Percentiles rank a stretch among this genome's conserved stretches.
Conservation (phyloP, 2,888 invertebrate genomes). For the Cancer borealis region DNA sequence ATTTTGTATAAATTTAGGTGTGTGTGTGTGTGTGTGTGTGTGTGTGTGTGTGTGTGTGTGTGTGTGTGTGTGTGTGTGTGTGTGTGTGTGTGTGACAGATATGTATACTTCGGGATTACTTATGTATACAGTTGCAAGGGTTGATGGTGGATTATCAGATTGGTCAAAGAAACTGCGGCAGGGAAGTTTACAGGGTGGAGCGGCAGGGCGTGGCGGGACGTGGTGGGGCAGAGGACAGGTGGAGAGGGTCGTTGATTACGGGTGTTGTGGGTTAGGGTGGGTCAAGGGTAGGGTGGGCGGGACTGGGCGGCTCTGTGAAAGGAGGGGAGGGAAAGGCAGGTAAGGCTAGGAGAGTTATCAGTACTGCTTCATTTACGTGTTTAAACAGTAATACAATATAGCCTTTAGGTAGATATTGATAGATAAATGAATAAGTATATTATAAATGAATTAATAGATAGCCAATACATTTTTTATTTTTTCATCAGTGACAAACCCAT, state of each 20-base stretch:
- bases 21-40: too few species aligned
- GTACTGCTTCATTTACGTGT: not conserved
- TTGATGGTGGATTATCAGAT: not conserved
- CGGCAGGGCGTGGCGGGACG: not conserved
- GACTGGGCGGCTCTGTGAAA: not conserved
- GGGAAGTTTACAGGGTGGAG: not conserved
- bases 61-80: conserved; percentile 27
- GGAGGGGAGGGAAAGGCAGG: not conserved
- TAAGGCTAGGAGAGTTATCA: not conserved
- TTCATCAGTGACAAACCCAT: not conserved
- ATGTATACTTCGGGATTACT: not conserved
- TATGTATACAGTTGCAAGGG: too few species aligned
- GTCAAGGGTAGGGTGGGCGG: not conserved
- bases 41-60: not conserved
- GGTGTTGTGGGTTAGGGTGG: not conserved
- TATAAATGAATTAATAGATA: not conserved
- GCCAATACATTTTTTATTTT: not conserved
- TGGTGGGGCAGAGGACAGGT: not conserved
- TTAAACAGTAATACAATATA: not conserved
- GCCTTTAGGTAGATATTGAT: not conserved
- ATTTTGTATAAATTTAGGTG: too few species aligned
- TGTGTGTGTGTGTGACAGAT: not conserved
- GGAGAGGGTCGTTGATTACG: not conserved
- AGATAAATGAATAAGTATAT: not conserved
- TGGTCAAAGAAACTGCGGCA: not conserved